Percentiles rank a stretch among this genome's conserved stretches.
Conservation (phyloP, 92 coral and sea anemone species). For the Porites divaricata region DNA sequence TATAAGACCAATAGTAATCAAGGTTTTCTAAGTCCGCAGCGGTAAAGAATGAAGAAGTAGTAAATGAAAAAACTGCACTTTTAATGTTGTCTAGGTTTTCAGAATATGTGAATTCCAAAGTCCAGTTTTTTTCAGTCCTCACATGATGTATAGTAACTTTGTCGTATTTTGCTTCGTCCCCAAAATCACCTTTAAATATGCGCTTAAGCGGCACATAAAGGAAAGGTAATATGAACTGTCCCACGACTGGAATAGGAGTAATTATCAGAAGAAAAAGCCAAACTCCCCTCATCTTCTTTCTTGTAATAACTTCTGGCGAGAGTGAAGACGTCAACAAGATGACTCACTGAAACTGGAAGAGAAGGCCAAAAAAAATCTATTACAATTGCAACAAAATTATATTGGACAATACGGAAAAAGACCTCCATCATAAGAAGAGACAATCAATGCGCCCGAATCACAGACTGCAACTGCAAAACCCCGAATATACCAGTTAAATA, state of each 20-base stretch:
- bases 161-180: background rate
- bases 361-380: background rate
- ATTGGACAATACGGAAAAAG: background rate
- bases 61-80: background rate
- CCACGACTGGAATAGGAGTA: background rate
- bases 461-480: too few species aligned
- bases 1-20: conserved; percentile 51
- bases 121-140: background rate
- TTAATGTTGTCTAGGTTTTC: too few species aligned
- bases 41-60: rapidly evolving
- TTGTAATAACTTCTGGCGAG: background rate
- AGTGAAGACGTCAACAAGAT: background rate
- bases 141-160: conserved; percentile 21
- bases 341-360: background rate
- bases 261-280: background rate
- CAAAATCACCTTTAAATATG: background rate
- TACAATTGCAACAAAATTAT: background rate
- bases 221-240: conserved; percentile 24
- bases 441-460: background rate
- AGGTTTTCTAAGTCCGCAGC: conserved; percentile 4
- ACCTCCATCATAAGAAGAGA: background rate
- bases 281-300: background rate
- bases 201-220: conserved; percentile 7
- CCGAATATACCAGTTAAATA: too few species aligned
- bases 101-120: background rate